Evolutionary conservation across 2,113 vertebrate species (phyloP).

Genomic region (Taurulus bubalis): DNA sequence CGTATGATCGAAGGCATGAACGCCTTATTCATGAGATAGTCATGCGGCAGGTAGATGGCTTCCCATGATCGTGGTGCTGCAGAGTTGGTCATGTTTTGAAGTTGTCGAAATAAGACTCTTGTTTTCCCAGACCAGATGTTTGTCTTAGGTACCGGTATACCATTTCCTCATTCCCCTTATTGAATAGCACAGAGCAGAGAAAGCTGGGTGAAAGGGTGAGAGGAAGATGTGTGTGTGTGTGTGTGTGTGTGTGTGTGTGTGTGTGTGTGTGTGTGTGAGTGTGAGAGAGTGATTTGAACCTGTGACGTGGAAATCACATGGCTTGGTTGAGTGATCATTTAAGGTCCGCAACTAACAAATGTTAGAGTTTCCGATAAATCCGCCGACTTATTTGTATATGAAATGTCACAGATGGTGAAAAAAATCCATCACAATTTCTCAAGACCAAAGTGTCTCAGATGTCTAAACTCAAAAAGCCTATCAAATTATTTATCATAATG

Average conservation of each 20-base stretch:
- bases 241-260: neutral
- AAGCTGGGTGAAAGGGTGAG: neutral
- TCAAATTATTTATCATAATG: neutral
- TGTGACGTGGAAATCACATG: neutral
- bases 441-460: neutral
- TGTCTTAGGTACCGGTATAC: neutral
- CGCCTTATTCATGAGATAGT: conserved; percentile 50
- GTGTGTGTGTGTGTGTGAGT: too few species aligned
- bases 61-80: neutral
- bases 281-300: too few species aligned
- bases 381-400: neutral
- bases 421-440: neutral
- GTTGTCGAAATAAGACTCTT: neutral
- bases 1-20: conserved; percentile 48
- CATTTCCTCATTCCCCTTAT: neutral
- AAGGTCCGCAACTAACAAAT: neutral
- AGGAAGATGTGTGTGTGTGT: neutral
- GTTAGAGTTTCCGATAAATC: neutral
- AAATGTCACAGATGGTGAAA: neutral
- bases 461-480: neutral
- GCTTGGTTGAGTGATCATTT: neutral
- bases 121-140: neutral
- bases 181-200: neutral
- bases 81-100: conserved; percentile 1
- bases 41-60: neutral